Base-by-base conservation (phyloP, 2,888 invertebrate species). In the Lordiphosa andalusiaca region DNA sequence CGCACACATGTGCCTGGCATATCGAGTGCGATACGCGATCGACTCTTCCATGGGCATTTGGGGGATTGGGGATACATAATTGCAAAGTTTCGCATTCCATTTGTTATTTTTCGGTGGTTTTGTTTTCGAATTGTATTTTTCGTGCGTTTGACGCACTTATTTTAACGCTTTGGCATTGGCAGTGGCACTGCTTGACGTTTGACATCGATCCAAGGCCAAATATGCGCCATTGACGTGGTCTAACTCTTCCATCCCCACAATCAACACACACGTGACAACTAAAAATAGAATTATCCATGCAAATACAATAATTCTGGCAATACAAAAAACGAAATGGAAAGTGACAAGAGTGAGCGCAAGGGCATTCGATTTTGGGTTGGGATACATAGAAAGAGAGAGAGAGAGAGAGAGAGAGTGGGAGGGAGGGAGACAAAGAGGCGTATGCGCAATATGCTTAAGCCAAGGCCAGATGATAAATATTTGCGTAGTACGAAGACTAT, bases 191-290 rank as follows among this genome's bases (percentile, higher is more conserved):
- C 21, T 35, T 73, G 70, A 75, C 76, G 73, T 63, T 81, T 81
- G 78, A 74, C 73, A 77, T 54, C 56, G 69, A 52, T 61, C 62
- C 64, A 46, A 60, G 48, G 54, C 47, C 62, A 35, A 42, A 59
- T 41, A 48, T 36, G 30, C 44, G 38, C 9, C 38, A 53, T 41
- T 21, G 49, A 54, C 50, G 61, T 37, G 46, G 40, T 30, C 63
- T 63, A 63, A 63, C 62, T 39, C 49, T 6, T 16, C 16, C 30
- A 44, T 33, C 12, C 40, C 41, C 33, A 41, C 61, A 48, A 61
- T 53, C 59, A 46, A 36, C 49, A 63, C 49, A 63, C 82, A 78
- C 77, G 77, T 78, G 77, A 78, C 78, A 67, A 36, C 61, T 69
- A 67, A 62, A 80, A 62, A 71, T 71, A 75, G 60, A 69, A 19